phyloP scores from a whole-genome alignment of 2,797 vertebrate species.

The Vultur gryphus region DNA sequence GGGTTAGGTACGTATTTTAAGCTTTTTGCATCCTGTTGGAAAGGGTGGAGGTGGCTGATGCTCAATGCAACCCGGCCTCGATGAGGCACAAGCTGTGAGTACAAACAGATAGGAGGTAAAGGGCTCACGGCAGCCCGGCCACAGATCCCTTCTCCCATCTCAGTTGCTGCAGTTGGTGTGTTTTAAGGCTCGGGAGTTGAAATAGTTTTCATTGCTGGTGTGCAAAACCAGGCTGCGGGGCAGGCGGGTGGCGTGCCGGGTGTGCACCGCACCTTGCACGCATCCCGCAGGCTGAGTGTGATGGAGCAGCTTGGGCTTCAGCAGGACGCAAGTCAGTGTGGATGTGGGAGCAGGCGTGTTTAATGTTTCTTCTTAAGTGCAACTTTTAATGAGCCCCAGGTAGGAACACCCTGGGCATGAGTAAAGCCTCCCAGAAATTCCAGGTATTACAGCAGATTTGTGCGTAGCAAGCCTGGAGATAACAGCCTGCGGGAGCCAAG shows the following conservation, averaged over 20 bases:
- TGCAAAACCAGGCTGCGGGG: not conserved
- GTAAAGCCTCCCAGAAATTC: not conserved
- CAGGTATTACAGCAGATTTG: not conserved
- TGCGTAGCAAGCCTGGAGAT: not conserved
- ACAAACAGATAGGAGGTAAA: not conserved
- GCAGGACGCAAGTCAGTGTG: not conserved
- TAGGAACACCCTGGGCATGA: not conserved
- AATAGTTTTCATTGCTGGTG: not conserved
- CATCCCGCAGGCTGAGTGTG: not conserved
- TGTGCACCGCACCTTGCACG: fast-evolving
- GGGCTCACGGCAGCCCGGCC: not conserved
- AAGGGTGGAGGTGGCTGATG: slow-evolving; percentile 26
- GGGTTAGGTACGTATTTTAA: not conserved
- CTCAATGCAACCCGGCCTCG: not conserved
- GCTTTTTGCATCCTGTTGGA: slow-evolving; percentile 1
- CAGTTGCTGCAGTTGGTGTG: not conserved
- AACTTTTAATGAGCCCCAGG: not conserved
- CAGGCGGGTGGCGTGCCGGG: not conserved
- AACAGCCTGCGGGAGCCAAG: not conserved
- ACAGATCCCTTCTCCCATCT: not conserved
- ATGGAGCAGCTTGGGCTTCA: not conserved
- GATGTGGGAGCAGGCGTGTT: not conserved
- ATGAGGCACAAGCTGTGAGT: not conserved
- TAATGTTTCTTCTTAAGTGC: not conserved
- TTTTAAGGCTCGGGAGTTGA: not conserved